These are phyloP conservation scores for Cyrtodaria siliqua DNA, from an alignment of 2,888 invertebrate species.

Conservation along the genomic window DNA sequence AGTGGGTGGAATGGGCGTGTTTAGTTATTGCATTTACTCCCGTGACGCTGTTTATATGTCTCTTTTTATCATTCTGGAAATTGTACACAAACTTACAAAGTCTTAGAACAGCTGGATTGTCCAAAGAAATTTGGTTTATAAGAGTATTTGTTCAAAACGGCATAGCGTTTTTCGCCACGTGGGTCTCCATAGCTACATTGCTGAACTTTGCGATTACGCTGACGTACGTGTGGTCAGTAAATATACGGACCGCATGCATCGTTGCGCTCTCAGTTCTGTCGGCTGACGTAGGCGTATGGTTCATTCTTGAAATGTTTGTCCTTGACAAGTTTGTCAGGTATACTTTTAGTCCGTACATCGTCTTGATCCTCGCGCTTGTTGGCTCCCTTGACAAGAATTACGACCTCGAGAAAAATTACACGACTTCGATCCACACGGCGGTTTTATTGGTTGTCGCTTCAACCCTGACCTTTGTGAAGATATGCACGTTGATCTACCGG, in stretches of 20 bases:
- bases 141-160: conserved; percentile 82
- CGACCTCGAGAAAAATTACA: conserved; percentile 54
- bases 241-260: conserved; percentile 71
- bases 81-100: conserved; percentile 66
- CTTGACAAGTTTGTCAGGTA: conserved; percentile 81
- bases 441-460: conserved; percentile 67
- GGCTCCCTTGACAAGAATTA: conserved; percentile 78
- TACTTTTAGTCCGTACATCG: conserved; percentile 82
- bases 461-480: conserved; percentile 49
- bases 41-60: conserved; percentile 73
- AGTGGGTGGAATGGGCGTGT: conserved; percentile 70
- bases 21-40: conserved; percentile 66
- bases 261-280: conserved; percentile 74
- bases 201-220: conserved; percentile 81
- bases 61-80: conserved; percentile 71
- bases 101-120: conserved; percentile 65
- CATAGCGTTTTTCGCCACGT: conserved; percentile 80
- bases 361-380: conserved; percentile 78
- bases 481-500: conserved; percentile 54
- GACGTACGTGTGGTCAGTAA: conserved; percentile 56
- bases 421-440: conserved; percentile 74
- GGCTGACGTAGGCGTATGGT: conserved; percentile 72
- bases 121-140: conserved; percentile 79
- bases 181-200: conserved; percentile 81
- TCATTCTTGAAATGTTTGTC: conserved; percentile 77